Evolutionary conservation across 2,797 vertebrate species (phyloP), one percentile per base, ranked within the genome.

Genomic region (Sardinella longiceps): DNA sequence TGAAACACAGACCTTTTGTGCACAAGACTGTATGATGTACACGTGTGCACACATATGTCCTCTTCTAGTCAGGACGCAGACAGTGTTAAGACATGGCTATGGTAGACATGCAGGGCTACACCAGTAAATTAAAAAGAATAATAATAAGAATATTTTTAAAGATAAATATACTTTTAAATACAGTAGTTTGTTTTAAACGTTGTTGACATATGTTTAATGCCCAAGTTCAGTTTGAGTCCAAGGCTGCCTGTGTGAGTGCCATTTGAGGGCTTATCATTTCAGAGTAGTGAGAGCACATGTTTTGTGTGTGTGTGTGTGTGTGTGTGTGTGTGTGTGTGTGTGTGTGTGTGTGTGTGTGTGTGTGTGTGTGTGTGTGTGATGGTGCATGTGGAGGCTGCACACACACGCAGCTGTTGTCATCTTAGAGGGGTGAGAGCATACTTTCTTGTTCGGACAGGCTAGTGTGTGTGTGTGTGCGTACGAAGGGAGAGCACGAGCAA

Each of bases 371-470:
- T 2, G 60, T 30, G 28, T 30, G 60, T 12, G 28, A 28, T 25
- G 28, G 56, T 6, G 14, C 56, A 58, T 25, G 28, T 33, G 15
- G 9, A 77, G 70, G 43, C 39, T 60, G 7, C 56, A 60, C 23
- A 25, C 56, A 60, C 23, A 25, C 11, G 56, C 56, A 60, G 56
- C 56, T 60, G 56, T 60, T 60, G 56, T 60, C 56, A 60, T n/a
- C 56, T 60, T 60, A 60, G 56, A 60, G 56, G 56, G 56, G 56
- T 60, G 56, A 60, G 56, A 25, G n/a, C 56, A 60, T 60, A 25
- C 56, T 5, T 53, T 23, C 15, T 10, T 60, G 56, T 60, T 60
- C n/a, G 56, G 56, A 60, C 56, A 60, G 23, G 56, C 56, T 4
- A 7, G 56, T 25, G 56, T 60, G 56, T 25, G 53, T 56, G 53